Evolutionary conservation across 1,140 invertebrate genomes (phyloP).

Genomic region (Drosophila kohkoa): DNA sequence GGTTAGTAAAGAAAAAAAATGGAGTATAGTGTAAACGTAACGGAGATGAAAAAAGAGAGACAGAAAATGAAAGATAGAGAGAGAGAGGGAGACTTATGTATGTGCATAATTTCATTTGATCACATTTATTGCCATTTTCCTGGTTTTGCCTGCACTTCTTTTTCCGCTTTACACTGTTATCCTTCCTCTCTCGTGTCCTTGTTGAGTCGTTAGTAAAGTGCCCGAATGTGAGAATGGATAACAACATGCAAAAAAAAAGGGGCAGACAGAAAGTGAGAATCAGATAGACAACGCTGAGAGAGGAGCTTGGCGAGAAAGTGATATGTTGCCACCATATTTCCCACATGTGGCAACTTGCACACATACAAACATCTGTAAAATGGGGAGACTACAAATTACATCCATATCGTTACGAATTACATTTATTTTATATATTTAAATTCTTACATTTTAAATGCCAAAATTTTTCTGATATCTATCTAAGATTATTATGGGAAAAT

Average conservation of each 20-base stretch:
- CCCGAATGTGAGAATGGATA: background rate
- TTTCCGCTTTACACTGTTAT: background rate
- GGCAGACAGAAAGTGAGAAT: conserved; percentile 7
- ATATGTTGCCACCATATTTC: background rate
- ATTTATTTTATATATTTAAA: too few species aligned
- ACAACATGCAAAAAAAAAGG: background rate
- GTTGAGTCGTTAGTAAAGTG: background rate
- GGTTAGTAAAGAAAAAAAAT: conserved; percentile 59
- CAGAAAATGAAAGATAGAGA: background rate
- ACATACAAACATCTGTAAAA: background rate
- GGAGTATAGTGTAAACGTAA: conserved; percentile 3
- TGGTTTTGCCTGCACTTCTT: too few species aligned
- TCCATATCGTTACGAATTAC: too few species aligned
- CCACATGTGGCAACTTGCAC: too few species aligned
- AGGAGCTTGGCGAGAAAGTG: conserved; percentile 5
- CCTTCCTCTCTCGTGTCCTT: background rate
- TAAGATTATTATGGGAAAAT: too few species aligned
- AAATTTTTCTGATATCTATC: too few species aligned
- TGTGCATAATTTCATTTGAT: conserved; percentile 7
- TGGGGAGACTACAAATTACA: too few species aligned
- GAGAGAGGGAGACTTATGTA: background rate
- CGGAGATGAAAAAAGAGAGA: background rate
- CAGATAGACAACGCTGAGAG: background rate
- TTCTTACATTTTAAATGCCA: too few species aligned
- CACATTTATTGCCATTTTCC: conserved; percentile 9